Evolutionary conservation across 2,113 vertebrate genomes (phyloP), one percentile per base, ranked within the genome.

Genomic region (Aleadryas rufinucha): DNA sequence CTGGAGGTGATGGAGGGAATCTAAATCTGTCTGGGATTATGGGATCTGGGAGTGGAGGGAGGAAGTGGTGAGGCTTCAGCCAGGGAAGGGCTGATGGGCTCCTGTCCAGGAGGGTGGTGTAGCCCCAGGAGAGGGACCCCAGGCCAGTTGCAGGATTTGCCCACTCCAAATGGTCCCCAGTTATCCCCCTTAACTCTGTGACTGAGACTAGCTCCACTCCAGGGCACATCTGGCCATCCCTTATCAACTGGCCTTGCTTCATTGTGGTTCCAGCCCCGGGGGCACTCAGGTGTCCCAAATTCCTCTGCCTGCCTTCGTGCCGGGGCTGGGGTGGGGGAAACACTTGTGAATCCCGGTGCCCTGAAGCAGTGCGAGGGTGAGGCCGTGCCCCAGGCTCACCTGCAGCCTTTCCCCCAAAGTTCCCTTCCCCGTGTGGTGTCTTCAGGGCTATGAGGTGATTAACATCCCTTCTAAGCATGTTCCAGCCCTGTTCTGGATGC

Each of bases 131-230:
- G 30, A 41, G 50, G 68, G 44, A 9, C 21, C 33, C 2, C 7
- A 21, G 60, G 27, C 17, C 59, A 6, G 7, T 39, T 42, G 53
- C 45, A 6, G 74, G 5, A 23, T 21, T 26, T 39, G 30, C 3
- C 50, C 31, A 7, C 27, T 24, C 45, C 5, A 4, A 3, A 28
- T 1, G 3, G 22, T 9, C 17, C 64, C 56, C 45, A 3, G 1
- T 22, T 8, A 11, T 22, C 49, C 21, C 1, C 31, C 30, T n/a
- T 35, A 14, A 2, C 23, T 30, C 5, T 0, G 0, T 50, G 63
- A 7, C 63, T 26, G 27, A 59, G n/a, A 28, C 2, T 2, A 27
- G 33, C 28, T 17, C 2, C 9, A 2, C 24, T 59, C 49, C n/a
- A 6, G 42, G 42, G 59, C 54, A 26, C 23, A 35, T 4, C 28